Base-by-base conservation (phyloP, 2,113 vertebrate genomes). In the Phalacrocorax carbo region DNA sequence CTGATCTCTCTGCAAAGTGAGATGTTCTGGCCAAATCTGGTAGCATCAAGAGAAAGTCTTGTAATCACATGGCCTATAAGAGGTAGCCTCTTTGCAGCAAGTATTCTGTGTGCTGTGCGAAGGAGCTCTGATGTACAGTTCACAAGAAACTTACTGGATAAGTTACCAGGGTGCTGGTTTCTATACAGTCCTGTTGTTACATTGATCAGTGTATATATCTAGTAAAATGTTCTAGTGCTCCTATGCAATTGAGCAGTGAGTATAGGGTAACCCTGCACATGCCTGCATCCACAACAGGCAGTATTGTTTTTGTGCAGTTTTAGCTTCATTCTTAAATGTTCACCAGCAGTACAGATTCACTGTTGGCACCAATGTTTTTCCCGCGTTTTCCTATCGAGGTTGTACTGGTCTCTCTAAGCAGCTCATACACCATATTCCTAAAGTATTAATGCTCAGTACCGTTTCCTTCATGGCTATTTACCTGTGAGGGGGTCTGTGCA, bases 231-330 rank as follows among this genome's bases (percentile, higher is more conserved):
- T 51, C 15, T 26, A 15, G 80, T 27, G 23, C 52, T 42, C 55
- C 27, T 10, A 15, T 1, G 0, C 16, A 32, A 1, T 55, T 26
- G 6, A 26, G 54, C 61, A 51, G 86, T 10, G 40, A 49, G 32
- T 44, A 1, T 19, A 22, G 16, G 4, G 17, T 69, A 75, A 51
- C 61, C 19, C 23, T 57, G 36, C 48, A 49, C 5, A 3, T 13
- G 34, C 8, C 10, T 9, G 10, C 14, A 27, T 27, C 36, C 23
- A 5, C 34, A 69, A n/a, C 49, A 46, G 55, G 25, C 16, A 34
- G 5, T 17, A 15, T 19, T 42, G 60, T 5, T 55, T 48, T 55
- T 1, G 0, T 69, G 36, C 1, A 0, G 15, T 44, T 32, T 38
- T 75, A 44, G n/a, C 30, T 34, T 76, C 7, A 8, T 71, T 64